Conservation (phyloP, 2,797 vertebrate genomes). For the Diplodus puntazzo region DNA sequence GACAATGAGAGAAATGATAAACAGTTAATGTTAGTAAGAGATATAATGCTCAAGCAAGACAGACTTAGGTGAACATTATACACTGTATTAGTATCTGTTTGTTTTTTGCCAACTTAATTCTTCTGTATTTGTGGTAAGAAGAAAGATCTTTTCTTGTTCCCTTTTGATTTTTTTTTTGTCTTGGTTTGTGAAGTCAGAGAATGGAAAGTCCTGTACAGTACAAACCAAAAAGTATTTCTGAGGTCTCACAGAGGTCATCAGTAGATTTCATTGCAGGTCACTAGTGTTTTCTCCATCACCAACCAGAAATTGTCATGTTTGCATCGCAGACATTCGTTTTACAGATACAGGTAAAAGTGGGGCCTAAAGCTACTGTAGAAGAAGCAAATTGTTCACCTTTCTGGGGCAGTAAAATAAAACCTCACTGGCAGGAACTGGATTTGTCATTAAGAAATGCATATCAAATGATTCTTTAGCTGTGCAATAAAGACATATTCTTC, state of each 20-base stretch:
- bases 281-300: slow-evolving; percentile 24
- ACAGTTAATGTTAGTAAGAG: slow-evolving; percentile 33
- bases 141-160: neutral
- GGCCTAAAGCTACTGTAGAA: neutral
- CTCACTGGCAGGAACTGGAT: neutral
- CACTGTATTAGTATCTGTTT: slow-evolving; percentile 6
- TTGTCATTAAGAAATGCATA: neutral
- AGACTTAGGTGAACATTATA: slow-evolving; percentile 12
- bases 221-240: slow-evolving; percentile 29
- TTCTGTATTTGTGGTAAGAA: slow-evolving; percentile 3
- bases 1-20: slow-evolving; percentile 49
- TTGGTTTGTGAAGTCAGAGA: slow-evolving; percentile 20
- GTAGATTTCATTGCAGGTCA: slow-evolving; percentile 40
- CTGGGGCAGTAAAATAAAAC: neutral
- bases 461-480: neutral
- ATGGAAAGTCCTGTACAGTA: slow-evolving; percentile 36
- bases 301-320: slow-evolving; percentile 23
- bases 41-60: slow-evolving; percentile 15
- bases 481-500: too few relatives aligned
- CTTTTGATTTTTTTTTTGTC: neutral
- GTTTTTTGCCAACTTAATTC: neutral
- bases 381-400: neutral
- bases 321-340: slow-evolving; percentile 14
- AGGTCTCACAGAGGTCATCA: slow-evolving; percentile 6
- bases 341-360: neutral